Evolutionary conservation across 2,113 vertebrate genomes (phyloP).

Genomic region (Propithecus coquereli): DNA sequence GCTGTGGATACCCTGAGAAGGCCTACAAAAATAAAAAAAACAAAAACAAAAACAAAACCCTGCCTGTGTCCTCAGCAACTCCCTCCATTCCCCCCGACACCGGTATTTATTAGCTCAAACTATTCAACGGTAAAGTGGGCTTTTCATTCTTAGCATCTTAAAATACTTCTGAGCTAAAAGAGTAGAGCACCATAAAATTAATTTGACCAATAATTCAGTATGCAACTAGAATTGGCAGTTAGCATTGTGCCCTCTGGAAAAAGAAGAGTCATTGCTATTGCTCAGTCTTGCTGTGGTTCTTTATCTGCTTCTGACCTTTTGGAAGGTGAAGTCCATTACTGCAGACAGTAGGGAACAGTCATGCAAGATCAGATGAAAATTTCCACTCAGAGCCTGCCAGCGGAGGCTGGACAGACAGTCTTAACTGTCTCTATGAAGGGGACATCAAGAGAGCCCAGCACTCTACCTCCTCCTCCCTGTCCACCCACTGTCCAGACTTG

Average conservation of each 20-base stretch:
- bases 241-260: neutral
- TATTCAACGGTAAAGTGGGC: neutral
- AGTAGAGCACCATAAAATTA: neutral
- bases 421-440: neutral
- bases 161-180: neutral
- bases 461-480: neutral
- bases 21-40: neutral
- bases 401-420: neutral
- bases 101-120: neutral
- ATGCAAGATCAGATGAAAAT: neutral
- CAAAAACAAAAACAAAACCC: neutral
- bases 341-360: neutral
- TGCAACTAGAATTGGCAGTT: neutral
- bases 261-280: neutral
- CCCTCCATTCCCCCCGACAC: neutral
- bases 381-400: neutral
- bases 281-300: neutral
- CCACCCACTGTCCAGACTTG: neutral
- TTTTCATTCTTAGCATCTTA: neutral
- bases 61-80: neutral
- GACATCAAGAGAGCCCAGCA: neutral
- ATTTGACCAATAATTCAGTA: neutral
- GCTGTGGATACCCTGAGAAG: neutral
- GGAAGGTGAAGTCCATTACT: constrained; percentile 1
- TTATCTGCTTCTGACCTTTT: neutral